Evolutionary conservation across 2,888 invertebrate species (phyloP), one percentile per base, ranked within the genome.

Genomic region (Trachelus stipa): DNA sequence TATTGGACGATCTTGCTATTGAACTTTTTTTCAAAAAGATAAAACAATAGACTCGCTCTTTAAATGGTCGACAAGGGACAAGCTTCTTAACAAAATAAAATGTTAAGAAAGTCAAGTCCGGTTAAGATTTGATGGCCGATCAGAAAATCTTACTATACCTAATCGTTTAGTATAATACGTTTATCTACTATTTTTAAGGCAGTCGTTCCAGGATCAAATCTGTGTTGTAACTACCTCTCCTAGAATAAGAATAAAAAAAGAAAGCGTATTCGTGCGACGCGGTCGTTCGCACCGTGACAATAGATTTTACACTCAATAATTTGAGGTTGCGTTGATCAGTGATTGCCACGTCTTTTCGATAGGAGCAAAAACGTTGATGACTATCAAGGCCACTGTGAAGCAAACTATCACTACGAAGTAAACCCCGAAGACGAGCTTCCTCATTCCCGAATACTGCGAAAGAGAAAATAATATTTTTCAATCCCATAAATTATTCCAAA

Each of bases 371-470:
- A 95, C 95, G 31, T 95, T 94, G 74, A 97, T 93, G 79, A 96
- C 94, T 78, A 98, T 94, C 87, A 98, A 93, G 11, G 94, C 95
- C 15, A 95, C 92, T 0, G 95, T 94, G 85, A 98, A 94, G 33
- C 94, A 92, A 30, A 94, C 88, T 78, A 97, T 93, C 74, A 96
- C 93, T 0, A 97, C 92, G 69, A 95, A 93, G 91, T 98, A 98
- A 69, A 98, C 90, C n/a, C 94, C 95, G 73, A 98, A 93, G 76
- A 97, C 92, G 77, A 95, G 93, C 88, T 96, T 96, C 85, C 98
- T 94, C 92, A 97, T 94, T 76, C 94, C 93, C 3, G 95, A 94
- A 90, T 95, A 96, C 97, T 98, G 94, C 76, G 92, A 93, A 37
- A 34, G 78, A 37, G 11, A 68, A 34, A 30, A 34, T 73, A 34